Evolutionary conservation across 2,113 vertebrate genomes (phyloP), one percentile per base, ranked within the genome.

Genomic region (Calidris pugnax): DNA sequence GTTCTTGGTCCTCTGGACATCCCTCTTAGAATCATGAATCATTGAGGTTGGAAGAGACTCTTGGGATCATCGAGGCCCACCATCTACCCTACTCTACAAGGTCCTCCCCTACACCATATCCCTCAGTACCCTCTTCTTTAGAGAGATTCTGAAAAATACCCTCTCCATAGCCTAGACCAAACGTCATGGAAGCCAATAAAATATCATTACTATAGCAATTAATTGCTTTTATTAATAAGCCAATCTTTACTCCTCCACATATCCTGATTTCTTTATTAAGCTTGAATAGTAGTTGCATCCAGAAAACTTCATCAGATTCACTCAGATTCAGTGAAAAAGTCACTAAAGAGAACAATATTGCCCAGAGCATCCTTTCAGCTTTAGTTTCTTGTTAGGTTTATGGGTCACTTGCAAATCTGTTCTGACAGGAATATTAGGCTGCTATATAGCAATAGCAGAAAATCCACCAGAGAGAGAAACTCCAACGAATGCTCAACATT

Each of bases 331-430:
- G 53, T 75, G 15, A 87, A 87, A 50, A 79, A 85, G 55, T 64
- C 69, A 85, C 62, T 56, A 78, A 93, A 73, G 83, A 57, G 51
- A 94, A 96, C 15, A 5, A 83, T 85, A 83, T 64, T 86, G 84
- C 81, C 90, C 78, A 80, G 59, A 89, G 79, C 89, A 88, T 60
- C 73, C 19, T 81, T 95, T 96, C 81, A 89, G 79, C n/a, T 97
- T 94, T 78, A 81, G 66, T 94, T 92, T 92, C 43, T 75, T 66
- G 43, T 66, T 88, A n/a, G 33, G 69, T 87, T 97, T 91, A 91
- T 73, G 77, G 95, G 91, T 95, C 95, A 92, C 92, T 95, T 95
- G 83, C 77, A 97, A 91, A 97, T 92, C 37, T 75, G 51, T 89
- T 97, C 91, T 81, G 94, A 96, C 87, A 96, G 77, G 57, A 97